A percentile compares a stretch with the other conserved stretches of the same genome.
Evolutionary conservation across 2,797 vertebrate species (phyloP).

Genomic region (Gadopsis marmoratus): DNA sequence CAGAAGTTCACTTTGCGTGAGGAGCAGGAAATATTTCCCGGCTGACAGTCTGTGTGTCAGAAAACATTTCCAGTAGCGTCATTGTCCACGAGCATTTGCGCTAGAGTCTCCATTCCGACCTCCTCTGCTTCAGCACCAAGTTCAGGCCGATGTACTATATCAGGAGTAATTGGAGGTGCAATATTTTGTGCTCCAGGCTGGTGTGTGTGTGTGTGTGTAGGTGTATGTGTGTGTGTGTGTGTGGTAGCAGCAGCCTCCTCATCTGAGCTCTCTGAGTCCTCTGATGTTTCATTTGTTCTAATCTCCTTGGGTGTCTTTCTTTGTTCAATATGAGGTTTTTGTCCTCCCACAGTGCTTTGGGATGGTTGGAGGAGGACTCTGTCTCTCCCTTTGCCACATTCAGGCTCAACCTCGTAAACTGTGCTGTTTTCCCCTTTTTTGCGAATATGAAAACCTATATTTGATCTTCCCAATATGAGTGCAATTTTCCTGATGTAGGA

Average conservation of each 20-base stretch:
- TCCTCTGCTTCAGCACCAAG: neutral
- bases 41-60: conserved; percentile 11
- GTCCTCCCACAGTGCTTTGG: too few species aligned
- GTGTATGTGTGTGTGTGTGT: neutral
- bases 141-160: neutral
- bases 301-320: neutral
- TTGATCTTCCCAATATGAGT: too few species aligned
- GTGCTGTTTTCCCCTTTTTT: too few species aligned
- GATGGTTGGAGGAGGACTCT: too few species aligned
- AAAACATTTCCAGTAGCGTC: neutral
- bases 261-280: conserved; percentile 19
- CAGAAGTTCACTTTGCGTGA: neutral
- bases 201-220: neutral
- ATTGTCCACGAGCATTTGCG: neutral
- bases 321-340: neutral
- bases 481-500: neutral
- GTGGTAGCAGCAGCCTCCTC: neutral
- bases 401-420: too few species aligned
- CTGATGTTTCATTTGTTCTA: neutral
- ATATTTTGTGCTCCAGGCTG: neutral
- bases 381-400: too few species aligned
- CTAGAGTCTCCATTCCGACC: conserved; percentile 10
- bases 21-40: neutral
- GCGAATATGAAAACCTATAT: too few species aligned
- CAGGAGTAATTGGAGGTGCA: neutral